Evolutionary conservation across 1,140 invertebrate species (phyloP).

Genomic region (Bemisia tabaci): DNA sequence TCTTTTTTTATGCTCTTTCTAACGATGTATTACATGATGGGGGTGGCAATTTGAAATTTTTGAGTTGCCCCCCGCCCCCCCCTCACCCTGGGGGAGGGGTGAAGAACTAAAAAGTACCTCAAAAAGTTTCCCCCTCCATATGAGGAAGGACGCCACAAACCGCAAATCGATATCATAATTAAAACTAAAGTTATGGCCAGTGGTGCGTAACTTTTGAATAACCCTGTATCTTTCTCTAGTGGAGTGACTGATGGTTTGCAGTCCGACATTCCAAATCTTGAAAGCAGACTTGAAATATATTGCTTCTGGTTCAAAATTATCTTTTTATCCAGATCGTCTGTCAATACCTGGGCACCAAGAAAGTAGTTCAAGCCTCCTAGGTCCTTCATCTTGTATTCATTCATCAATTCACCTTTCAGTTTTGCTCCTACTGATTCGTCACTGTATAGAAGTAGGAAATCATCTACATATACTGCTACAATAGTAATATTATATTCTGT

Average conservation of each 20-base stretch:
- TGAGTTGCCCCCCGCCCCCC: too few species aligned
- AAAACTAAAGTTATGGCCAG: too few species aligned
- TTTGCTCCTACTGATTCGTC: not conserved
- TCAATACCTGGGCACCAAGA: not conserved
- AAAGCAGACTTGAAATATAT: not conserved
- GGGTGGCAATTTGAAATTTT: too few species aligned
- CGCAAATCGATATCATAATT: too few species aligned
- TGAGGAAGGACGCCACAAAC: too few species aligned
- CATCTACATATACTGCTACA: slow-evolving; percentile 14
- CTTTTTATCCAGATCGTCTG: not conserved
- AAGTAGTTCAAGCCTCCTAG: not conserved
- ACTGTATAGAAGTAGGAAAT: not conserved
- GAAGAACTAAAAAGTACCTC: too few species aligned
- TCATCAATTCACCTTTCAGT: not conserved
- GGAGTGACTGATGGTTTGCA: slow-evolving; percentile 2
- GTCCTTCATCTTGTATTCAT: slow-evolving; percentile 2
- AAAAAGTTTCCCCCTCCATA: too few species aligned
- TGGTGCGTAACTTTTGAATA: too few species aligned
- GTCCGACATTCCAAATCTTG: not conserved
- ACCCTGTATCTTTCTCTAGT: too few species aligned
- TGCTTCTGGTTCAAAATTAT: not conserved
- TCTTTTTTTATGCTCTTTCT: too few species aligned
- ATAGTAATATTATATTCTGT: slow-evolving; percentile 7
- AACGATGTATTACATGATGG: too few species aligned
- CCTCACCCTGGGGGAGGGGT: too few species aligned